Evolutionary conservation across 2,797 vertebrate species (phyloP), one percentile per base, ranked within the genome.

Genomic region (Enteromius treurensis): DNA sequence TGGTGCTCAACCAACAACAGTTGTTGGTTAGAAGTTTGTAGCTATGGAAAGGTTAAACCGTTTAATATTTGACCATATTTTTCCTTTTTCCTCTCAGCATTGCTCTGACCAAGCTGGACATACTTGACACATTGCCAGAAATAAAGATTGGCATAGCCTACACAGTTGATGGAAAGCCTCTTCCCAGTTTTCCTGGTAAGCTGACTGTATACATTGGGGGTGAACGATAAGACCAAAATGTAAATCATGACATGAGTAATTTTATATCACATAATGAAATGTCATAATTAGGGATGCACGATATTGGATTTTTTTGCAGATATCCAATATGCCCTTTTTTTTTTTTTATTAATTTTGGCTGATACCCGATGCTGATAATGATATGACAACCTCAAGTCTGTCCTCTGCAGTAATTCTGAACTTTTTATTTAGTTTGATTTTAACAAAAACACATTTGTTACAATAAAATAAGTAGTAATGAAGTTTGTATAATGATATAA

Each of bases 141-240:
- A 96, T 96, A 70, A 95, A 96, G 92, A 93, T 96, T 34, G 95
- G 95, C 0, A 92, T 96, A 71, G 92, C 92, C 40, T 96, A 96
- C 74, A 92, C 88, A 1, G 90, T 96, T 23, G 93, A 96, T 3
- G 94, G 88, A 58, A 15, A 95, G 60, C 76, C 89, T 69, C 92
- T 96, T 1, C 93, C 95, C 21, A 95, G 94, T 90, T 96, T 96
- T 84, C 94, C 93, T 21, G 93, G 94, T 95, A 87, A 74, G 80
- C 2, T 32, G 60, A 58, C n/a, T 9, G 2, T 58, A 23, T 13
- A 21, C 51, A 21, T 53, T 53, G 21, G 19, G 47, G 14, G 47
- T 49, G 47, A 15, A 15, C 0, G 47, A 53, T 8, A 9, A n/a
- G 19, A 55, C 7, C 51, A 55, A 55, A 10, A 4, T 55, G 7